Evolutionary conservation across 2,888 invertebrate genomes (phyloP), one percentile per base, ranked within the genome.

Genomic region (Plagodis dolabraria): DNA sequence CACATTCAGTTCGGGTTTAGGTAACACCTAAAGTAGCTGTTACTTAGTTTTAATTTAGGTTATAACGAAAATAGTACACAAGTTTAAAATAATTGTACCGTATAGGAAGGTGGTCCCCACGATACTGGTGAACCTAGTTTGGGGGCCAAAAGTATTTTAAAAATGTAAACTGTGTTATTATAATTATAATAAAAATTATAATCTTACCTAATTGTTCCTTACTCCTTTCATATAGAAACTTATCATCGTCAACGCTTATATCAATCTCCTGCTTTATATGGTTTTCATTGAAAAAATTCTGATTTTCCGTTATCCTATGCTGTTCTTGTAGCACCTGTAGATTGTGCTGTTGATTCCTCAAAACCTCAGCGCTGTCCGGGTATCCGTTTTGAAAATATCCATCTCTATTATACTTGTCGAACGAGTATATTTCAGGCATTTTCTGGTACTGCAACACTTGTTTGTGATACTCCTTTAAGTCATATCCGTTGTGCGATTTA

Each of bases 191-290:
- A 22, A 22, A 22, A 22, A 22, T 2, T 22, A 40, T 33, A 48
- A 48, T 75, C 79, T 77, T 61, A 86, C 85, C 86, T 34, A 82
- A 60, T 7, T 80, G 82, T 2, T 89, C 88, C 73, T 89, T 91
- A 43, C 69, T 79, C 54, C 85, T 55, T 5, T 90, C 89, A 52
- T 87, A 92, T 43, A 80, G 9, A 54, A 81, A 88, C 48, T 88
- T 89, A 0, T 89, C 90, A 1, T 92, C 92, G 0, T 91, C 92
- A 0, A 68, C 75, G 0, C 73, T 80, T 0, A 87, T 77, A 49
- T 91, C 89, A 1, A 87, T 79, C 43, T 91, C 92, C 22, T 87
- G 89, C 43, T 92, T 92, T 74, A 92, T 92, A 54, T 86, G 86
- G 22, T 76, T 86, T 40, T 90, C 92, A 47, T 84, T 86, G 55